phyloP scores from a whole-genome alignment of 2,888 invertebrate genomes.

The Asteroscopus sphinx region DNA sequence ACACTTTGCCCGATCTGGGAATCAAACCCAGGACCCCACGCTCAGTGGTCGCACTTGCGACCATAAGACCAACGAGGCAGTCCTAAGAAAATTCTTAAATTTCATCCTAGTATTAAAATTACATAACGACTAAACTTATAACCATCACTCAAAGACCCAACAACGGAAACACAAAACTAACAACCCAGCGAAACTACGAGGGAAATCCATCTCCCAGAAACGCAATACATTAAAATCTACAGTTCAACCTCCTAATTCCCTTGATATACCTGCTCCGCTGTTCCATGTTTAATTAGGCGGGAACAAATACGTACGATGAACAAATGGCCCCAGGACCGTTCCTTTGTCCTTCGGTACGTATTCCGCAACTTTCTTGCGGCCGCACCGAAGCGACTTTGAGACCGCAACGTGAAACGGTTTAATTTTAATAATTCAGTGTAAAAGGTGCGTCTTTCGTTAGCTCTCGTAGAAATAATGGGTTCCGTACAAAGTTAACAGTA shows the following conservation, averaged over 20 bases:
- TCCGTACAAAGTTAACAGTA: constrained; percentile 37
- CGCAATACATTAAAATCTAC: constrained; percentile 66
- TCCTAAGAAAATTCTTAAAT: too few relatives aligned
- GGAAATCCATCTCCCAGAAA: constrained; percentile 41
- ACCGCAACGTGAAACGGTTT: constrained; percentile 77
- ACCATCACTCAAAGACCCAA: not conserved
- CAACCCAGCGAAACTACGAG: constrained; percentile 48
- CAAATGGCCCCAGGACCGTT: constrained; percentile 82
- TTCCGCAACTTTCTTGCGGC: constrained; percentile 84
- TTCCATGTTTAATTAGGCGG: constrained; percentile 88
- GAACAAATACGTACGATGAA: constrained; percentile 85
- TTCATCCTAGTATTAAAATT: too few relatives aligned
- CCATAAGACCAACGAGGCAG: too few relatives aligned
- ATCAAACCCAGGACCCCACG: too few relatives aligned
- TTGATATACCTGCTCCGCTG: constrained; percentile 73
- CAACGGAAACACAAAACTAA: constrained; percentile 24
- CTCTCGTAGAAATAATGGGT: constrained; percentile 55
- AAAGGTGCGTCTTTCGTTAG: constrained; percentile 69
- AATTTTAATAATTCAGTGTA: constrained; percentile 82
- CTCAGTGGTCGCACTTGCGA: too few relatives aligned
- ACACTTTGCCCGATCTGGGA: too few relatives aligned
- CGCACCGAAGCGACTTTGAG: constrained; percentile 78
- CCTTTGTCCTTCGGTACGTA: constrained; percentile 86
- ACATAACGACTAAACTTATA: too few relatives aligned
- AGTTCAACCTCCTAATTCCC: constrained; percentile 67